Evolutionary conservation across 2,113 vertebrate genomes (phyloP).

Genomic region (Alligator sinensis): DNA sequence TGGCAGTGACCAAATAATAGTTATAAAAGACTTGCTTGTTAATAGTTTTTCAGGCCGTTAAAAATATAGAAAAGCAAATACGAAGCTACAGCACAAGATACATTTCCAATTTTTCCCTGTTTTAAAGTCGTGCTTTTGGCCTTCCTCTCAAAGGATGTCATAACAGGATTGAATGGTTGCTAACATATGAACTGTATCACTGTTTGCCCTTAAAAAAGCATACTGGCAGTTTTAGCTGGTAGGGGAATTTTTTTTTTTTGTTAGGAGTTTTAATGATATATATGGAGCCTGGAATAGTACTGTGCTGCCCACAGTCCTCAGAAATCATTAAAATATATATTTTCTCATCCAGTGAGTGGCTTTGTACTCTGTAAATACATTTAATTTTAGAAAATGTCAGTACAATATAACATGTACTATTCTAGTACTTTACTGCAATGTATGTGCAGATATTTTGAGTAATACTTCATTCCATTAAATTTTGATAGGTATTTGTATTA

Average conservation of each 20-base stretch:
- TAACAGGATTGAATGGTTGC: background rate
- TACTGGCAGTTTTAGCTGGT: background rate
- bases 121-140: slow-evolving; percentile 25
- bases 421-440: background rate
- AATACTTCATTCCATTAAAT: background rate
- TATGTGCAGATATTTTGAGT: background rate
- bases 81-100: background rate
- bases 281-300: background rate
- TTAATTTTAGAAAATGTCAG: background rate
- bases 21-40: background rate
- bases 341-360: background rate
- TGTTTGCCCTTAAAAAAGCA: background rate
- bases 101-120: background rate
- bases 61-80: background rate
- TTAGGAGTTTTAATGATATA: background rate
- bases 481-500: background rate
- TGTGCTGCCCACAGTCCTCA: background rate
- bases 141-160: slow-evolving; percentile 6
- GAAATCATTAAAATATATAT: background rate
- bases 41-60: background rate
- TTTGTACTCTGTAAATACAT: background rate
- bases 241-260: slow-evolving; percentile 7
- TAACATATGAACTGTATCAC: slow-evolving; percentile 6
- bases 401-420: background rate
- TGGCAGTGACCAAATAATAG: slow-evolving; percentile 6